Evolutionary conservation across 2,797 vertebrate species (phyloP).

Genomic region (Silurus aristotelis): DNA sequence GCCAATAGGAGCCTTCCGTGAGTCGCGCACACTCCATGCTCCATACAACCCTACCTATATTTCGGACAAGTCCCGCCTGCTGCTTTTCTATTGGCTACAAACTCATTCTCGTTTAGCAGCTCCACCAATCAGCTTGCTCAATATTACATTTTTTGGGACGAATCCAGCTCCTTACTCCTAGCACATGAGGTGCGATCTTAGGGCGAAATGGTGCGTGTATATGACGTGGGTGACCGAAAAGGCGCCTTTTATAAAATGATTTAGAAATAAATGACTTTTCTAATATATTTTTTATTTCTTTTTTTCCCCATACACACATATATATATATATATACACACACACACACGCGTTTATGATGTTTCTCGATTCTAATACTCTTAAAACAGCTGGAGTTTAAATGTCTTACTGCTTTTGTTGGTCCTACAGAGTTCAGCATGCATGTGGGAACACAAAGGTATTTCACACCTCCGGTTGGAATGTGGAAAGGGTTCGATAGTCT

Average conservation of each 20-base stretch:
- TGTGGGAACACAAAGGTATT: constrained; percentile 26
- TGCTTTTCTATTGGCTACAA: background rate
- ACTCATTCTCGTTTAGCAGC: background rate
- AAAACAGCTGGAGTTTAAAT: background rate
- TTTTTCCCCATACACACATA: background rate
- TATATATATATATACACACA: too few species aligned
- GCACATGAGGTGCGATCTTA: background rate
- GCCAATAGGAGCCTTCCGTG: constrained; percentile 57
- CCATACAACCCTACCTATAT: background rate
- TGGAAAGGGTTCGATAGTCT: constrained; percentile 44
- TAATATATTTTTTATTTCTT: background rate
- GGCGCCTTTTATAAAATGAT: background rate
- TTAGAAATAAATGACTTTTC: background rate
- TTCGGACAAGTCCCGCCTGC: background rate
- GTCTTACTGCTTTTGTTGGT: background rate
- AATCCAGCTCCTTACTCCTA: background rate
- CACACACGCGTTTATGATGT: too few species aligned
- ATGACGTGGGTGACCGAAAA: background rate
- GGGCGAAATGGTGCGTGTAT: background rate
- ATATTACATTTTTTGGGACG: too few species aligned
- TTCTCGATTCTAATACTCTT: too few species aligned
- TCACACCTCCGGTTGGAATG: constrained; percentile 64
- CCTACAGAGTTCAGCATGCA: background rate
- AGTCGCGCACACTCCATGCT: fast-evolving
- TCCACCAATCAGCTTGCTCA: background rate